Percentiles rank a stretch among this genome's conserved stretches.
phyloP scores from a whole-genome alignment of 2,888 invertebrate species.

The Agriotes lineatus region DNA sequence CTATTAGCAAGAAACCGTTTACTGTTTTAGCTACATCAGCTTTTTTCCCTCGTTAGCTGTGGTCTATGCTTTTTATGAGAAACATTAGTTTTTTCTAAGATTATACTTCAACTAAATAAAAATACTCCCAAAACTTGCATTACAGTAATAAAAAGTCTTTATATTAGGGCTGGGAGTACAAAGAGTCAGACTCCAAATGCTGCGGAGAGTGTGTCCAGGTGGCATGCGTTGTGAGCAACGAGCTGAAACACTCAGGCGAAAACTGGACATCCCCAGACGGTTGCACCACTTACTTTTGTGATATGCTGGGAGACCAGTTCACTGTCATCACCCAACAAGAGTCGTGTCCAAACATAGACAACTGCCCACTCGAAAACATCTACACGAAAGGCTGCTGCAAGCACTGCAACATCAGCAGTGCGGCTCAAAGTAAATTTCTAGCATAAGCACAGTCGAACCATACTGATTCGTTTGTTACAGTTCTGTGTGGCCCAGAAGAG shows the following conservation, averaged over 20 bases:
- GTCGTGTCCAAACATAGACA: conserved; percentile 74
- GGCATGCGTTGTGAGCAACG: conserved; percentile 71
- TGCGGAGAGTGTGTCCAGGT: conserved; percentile 76
- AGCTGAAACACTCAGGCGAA: conserved; percentile 67
- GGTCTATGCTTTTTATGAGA: too few species aligned
- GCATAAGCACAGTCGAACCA: too few species aligned
- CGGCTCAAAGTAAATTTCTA: conserved; percentile 65
- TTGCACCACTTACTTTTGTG: conserved; percentile 74
- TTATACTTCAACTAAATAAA: too few species aligned
- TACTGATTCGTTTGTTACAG: too few species aligned
- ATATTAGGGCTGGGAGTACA: conserved; percentile 73
- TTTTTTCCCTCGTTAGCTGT: too few species aligned
- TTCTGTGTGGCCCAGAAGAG: conserved; percentile 70
- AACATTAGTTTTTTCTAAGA: too few species aligned
- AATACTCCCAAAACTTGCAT: too few species aligned
- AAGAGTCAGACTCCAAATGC: conserved; percentile 66
- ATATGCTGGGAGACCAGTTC: conserved; percentile 66
- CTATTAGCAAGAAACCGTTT: too few species aligned
- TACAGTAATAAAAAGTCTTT: too few species aligned
- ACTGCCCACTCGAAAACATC: conserved; percentile 71
- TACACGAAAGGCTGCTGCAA: conserved; percentile 78
- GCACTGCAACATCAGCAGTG: conserved; percentile 71
- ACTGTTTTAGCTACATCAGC: too few species aligned
- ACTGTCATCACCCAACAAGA: conserved; percentile 60
- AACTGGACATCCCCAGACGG: conserved; percentile 74